Evolutionary conservation across 2,113 vertebrate genomes (phyloP).

Genomic region (Cyphomyrus discorhynchus): DNA sequence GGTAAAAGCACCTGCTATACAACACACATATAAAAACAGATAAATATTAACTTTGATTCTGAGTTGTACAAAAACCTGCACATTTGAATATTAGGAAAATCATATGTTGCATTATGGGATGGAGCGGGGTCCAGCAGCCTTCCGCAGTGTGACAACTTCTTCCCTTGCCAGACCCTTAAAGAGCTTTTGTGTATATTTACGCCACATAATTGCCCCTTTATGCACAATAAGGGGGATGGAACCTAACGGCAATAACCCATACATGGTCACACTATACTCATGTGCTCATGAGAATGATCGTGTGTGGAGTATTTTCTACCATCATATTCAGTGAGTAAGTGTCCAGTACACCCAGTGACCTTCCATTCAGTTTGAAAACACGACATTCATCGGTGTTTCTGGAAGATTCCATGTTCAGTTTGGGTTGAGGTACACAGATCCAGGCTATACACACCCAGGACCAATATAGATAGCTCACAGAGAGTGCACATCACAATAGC

Average conservation of each 20-base stretch:
- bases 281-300: not conserved
- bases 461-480: not conserved
- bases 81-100: not conserved
- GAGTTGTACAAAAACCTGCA: not conserved
- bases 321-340: not conserved
- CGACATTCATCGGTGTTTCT: not conserved
- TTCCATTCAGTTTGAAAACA: not conserved
- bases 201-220: not conserved
- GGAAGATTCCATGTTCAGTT: not conserved
- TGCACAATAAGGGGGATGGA: not conserved
- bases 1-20: not conserved
- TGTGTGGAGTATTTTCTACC: not conserved
- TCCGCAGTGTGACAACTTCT: not conserved
- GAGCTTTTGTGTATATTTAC: not conserved
- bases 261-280: not conserved
- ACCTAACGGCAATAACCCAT: not conserved
- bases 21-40: not conserved
- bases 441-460: not conserved
- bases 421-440: not conserved
- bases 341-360: not conserved
- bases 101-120: not conserved
- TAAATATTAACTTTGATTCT: not conserved
- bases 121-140: not conserved
- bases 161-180: not conserved
- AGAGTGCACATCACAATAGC: not conserved